Percentiles rank a stretch among this genome's conserved stretches.
These are phyloP conservation scores for Bovichtus variegatus DNA, from an alignment of 2,797 vertebrate genomes.

Conservation along the genomic window DNA sequence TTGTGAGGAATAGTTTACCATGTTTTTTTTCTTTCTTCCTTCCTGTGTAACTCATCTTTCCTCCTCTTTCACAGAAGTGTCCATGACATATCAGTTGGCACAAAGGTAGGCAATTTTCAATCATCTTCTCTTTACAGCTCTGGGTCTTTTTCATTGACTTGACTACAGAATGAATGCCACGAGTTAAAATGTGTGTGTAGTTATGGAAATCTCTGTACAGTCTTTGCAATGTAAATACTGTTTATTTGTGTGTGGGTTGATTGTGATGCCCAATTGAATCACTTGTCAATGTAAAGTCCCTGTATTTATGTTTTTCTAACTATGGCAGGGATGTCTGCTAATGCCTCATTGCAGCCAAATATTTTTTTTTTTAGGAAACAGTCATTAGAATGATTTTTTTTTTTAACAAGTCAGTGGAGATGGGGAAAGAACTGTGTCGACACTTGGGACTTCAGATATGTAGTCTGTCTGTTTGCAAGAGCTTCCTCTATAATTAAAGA, in stretches of 20 bases:
- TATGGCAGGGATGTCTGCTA: not conserved
- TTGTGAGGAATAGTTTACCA: not conserved
- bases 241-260: not conserved
- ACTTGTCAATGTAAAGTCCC: not conserved
- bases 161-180: not conserved
- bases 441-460: conserved; percentile 6
- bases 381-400: not conserved
- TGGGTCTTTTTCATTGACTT: not conserved
- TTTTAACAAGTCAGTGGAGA: conserved; percentile 7
- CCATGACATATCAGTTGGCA: conserved; percentile 99
- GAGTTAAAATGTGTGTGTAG: not conserved
- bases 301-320: not conserved
- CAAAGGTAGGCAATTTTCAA: conserved; percentile 90
- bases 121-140: not conserved
- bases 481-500: conserved; percentile 67
- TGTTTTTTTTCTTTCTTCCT: not conserved
- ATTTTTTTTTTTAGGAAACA: not conserved
- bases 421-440: conserved; percentile 13
- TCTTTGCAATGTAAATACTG: not conserved
- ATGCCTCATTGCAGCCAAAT: not conserved
- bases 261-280: not conserved
- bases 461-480: conserved; percentile 28
- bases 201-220: too few relatives aligned
- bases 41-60: conserved; percentile 37
- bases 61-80: conserved; percentile 89